Percentiles rank a stretch among this genome's conserved stretches.
These are phyloP conservation scores for Semotilus atromaculatus DNA, from an alignment of 2,797 vertebrate genomes.

Conservation along the genomic window DNA sequence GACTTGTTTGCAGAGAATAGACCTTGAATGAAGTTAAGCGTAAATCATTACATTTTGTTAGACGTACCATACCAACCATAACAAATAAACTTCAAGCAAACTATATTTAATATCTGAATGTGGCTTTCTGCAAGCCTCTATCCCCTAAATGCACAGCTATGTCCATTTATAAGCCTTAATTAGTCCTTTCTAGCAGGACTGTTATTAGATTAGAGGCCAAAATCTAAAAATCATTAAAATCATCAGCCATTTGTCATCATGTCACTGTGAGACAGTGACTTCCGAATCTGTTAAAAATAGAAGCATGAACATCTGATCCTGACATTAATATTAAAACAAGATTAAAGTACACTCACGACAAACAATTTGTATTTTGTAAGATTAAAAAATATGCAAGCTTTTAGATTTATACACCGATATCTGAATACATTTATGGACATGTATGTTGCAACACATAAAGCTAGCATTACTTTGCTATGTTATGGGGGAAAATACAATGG, in stretches of 20 bases:
- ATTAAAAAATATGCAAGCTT: not conserved
- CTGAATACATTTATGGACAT: not conserved
- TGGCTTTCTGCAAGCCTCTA: not conserved
- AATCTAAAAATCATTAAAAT: no score
- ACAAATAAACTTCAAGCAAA: constrained; percentile 3
- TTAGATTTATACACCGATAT: not conserved
- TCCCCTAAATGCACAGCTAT: not conserved
- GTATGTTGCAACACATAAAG: not conserved
- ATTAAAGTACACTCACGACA: not conserved
- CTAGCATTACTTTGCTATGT: not conserved
- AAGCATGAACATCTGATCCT: constrained; percentile 2
- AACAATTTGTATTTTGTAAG: not conserved
- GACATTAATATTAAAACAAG: constrained; percentile 5
- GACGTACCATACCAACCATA: not conserved
- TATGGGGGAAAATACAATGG: not conserved
- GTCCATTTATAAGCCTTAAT: constrained; percentile 8
- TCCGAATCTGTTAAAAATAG: not conserved
- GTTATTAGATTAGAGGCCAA: constrained; percentile 23
- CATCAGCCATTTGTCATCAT: constrained; percentile 30
- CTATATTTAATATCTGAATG: not conserved
- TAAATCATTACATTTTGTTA: not conserved
- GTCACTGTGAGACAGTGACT: not conserved
- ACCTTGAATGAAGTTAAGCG: not conserved
- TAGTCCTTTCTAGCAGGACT: not conserved
- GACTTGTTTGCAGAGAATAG: not conserved